Conservation (phyloP, 2,113 vertebrate genomes). For the human (Homo sapiens) region DNA sequence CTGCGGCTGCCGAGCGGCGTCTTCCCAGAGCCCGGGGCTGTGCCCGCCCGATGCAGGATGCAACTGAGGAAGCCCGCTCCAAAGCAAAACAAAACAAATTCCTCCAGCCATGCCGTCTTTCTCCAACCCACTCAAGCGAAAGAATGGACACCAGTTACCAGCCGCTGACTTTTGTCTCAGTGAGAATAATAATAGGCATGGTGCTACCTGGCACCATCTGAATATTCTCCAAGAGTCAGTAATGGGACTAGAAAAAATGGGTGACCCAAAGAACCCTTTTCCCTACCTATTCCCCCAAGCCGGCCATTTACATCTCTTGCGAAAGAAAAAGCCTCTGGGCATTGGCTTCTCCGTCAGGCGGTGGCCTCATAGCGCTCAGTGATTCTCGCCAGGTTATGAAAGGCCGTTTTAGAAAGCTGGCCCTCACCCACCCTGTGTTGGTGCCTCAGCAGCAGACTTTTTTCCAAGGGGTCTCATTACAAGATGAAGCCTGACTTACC, state of each 20-base stretch:
- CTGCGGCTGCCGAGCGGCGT: constrained; percentile 51
- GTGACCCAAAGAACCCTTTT: not conserved
- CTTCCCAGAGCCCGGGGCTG: not conserved
- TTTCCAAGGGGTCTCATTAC: not conserved
- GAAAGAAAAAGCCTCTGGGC: not conserved
- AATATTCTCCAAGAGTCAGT: not conserved
- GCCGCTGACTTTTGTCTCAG: not conserved
- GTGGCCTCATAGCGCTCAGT: not conserved
- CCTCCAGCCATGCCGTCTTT: not conserved
- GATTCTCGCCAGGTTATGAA: not conserved
- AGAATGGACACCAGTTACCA: not conserved
- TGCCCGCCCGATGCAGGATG: rapidly evolving
- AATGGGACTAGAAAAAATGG: not conserved
- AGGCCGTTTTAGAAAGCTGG: not conserved
- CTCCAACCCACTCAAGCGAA: not conserved
- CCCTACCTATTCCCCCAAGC: not conserved
- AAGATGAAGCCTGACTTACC: not conserved
- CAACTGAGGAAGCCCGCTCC: not conserved
- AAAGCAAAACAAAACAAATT: not conserved
- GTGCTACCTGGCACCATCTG: not conserved
- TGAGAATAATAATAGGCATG: not conserved
- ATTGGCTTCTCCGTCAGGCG: not conserved
- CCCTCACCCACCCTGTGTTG: no score
- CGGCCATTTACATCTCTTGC: not conserved
- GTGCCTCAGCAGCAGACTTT: not conserved